A percentile compares a stretch with the other conserved stretches of the same genome.
phyloP scores from a whole-genome alignment of 2,113 vertebrate genomes.

The Brachyhypopomus gauderio region DNA sequence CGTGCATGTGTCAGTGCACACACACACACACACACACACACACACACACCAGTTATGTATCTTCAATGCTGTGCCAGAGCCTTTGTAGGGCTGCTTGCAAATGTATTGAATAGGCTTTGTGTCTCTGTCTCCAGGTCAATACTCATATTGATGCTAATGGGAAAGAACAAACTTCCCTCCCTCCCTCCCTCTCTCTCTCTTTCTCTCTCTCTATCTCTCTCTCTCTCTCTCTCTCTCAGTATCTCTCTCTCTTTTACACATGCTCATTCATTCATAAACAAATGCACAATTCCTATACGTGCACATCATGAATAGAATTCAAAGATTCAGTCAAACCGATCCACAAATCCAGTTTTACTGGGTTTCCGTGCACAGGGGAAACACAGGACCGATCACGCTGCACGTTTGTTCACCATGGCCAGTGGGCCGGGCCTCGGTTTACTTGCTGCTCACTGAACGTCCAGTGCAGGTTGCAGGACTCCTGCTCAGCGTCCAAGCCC shows the following conservation, averaged over 20 bases:
- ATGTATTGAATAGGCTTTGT: constrained; percentile 50
- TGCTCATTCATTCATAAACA: not conserved
- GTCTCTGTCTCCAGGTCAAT: constrained; percentile 50
- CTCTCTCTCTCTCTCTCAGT: not conserved
- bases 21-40: constrained; percentile 21
- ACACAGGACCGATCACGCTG: not conserved
- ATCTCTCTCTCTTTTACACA: not conserved
- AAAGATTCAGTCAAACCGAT: not conserved
- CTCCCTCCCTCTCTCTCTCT: not conserved
- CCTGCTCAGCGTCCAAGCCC: constrained; percentile 41
- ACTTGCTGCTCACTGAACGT: constrained; percentile 32
- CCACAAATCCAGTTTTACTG: constrained; percentile 7
- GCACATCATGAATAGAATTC: constrained; percentile 2
- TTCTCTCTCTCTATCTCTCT: not conserved
- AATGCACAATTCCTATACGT: not conserved
- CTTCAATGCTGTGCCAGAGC: constrained; percentile 60
- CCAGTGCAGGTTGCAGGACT: constrained; percentile 35
- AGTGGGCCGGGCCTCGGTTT: constrained; percentile 15
- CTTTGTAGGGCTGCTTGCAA: constrained; percentile 41
- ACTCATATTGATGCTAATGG: constrained; percentile 56
- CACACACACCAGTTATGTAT: constrained; percentile 48
- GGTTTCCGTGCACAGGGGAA: not conserved
- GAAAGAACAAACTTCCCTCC: constrained; percentile 20
- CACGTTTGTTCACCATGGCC: not conserved
- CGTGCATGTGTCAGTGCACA: not conserved